phyloP scores from a whole-genome alignment of 2,888 invertebrate genomes.

The Hoplodrina blanda region DNA sequence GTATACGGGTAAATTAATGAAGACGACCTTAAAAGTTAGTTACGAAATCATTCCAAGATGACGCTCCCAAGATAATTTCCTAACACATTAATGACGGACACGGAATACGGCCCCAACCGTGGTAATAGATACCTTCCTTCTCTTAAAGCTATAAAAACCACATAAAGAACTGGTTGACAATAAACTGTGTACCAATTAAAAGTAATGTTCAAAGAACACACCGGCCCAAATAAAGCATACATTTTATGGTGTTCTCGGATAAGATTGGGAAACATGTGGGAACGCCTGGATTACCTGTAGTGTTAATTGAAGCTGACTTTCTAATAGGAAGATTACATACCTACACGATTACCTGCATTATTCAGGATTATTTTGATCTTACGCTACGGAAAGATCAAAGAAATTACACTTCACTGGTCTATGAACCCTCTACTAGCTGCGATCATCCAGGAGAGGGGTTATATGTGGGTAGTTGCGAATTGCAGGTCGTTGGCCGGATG shows the following conservation, averaged over 20 bases:
- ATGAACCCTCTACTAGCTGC: conserved; percentile 25
- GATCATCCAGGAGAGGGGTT: conserved; percentile 48
- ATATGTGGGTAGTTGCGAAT: conserved; percentile 79
- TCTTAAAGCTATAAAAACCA: conserved; percentile 52
- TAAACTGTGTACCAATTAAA: conserved; percentile 59
- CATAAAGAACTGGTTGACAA: conserved; percentile 55
- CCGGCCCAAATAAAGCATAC: conserved; percentile 46
- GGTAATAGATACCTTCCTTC: conserved; percentile 31
- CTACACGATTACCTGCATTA: conserved; percentile 10
- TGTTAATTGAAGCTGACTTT: conserved; percentile 70
- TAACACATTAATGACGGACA: conserved; percentile 32
- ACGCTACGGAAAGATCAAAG: neutral
- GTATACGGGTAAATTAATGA: conserved; percentile 54
- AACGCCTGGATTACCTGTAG: conserved; percentile 65
- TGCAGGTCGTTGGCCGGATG: conserved; percentile 74
- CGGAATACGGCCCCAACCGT: conserved; percentile 18
- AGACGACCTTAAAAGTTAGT: conserved; percentile 46
- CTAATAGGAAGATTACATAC: conserved; percentile 65
- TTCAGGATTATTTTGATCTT: conserved; percentile 19
- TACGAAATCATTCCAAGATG: conserved; percentile 49
- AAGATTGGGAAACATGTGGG: conserved; percentile 60
- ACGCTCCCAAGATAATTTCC: conserved; percentile 50
- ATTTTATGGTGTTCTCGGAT: conserved; percentile 49
- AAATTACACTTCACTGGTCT: conserved; percentile 1
- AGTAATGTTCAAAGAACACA: conserved; percentile 52